Evolutionary conservation across 2,113 vertebrate genomes (phyloP), one percentile per base, ranked within the genome.

Genomic region (Calyptomena viridis): DNA sequence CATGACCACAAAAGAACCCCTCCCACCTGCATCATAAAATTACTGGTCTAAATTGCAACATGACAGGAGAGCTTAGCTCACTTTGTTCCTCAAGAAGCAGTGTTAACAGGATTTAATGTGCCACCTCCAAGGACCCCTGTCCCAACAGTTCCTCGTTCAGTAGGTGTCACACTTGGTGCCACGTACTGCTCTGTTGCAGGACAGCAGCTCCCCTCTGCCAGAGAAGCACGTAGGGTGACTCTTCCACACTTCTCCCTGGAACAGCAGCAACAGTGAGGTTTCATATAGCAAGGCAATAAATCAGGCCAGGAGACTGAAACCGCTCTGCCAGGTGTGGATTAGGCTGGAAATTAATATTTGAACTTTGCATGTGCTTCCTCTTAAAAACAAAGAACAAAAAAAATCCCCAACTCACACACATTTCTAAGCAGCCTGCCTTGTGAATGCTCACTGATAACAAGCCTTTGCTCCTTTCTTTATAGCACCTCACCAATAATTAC

Each of bases 121-220:
- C 22, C 14, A 17, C n/a, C 33, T 39, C 39, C 64, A 46, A 35
- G 33, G 10, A 23, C 15, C 25, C 13, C 35, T 74, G 52, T 52
- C 35, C 44, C 42, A 33, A 53, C 35, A 9, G 5, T 8, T 67
- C 15, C 31, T 37, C 0, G 0, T 63, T 62, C 37, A 5, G 0
- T 16, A 64, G 22, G 25, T 53, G 37, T 18, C 33, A 50, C 8
- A 2, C 33, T 73, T 1, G 0, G 30, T 84, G 68, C 13, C 53
- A 12, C 14, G 33, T 31, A 11, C 39, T 24, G 37, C 11, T 8
- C 40, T 12, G 1, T 5, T 18, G 21, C 27, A 39, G 66, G 86
- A 71, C 0, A 6, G 50, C 56, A 69, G 63, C 21, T 24, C 13
- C 2, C 2, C 11, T 8, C 19, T 53, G 28, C 15, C 77, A 47